Conservation (phyloP, 2,113 vertebrate genomes). For the Stegostoma tigrinum region DNA sequence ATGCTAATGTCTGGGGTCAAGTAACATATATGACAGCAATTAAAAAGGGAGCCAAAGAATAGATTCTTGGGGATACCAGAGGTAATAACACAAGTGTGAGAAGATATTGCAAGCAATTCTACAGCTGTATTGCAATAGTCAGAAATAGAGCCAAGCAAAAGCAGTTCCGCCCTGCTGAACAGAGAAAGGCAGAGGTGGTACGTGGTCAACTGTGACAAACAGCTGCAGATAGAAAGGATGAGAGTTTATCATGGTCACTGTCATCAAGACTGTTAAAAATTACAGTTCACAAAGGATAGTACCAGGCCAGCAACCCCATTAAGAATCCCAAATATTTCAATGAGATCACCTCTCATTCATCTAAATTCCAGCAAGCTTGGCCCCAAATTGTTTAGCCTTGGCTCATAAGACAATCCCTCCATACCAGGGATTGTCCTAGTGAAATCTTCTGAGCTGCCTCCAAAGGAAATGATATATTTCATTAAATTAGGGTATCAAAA, state of each 20-base stretch:
- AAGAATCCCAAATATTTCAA: no score
- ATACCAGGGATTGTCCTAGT: no score
- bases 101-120: neutral
- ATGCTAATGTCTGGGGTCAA: neutral
- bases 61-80: no score
- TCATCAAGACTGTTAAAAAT: neutral
- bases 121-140: neutral
- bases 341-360: no score
- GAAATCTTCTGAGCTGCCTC: no score
- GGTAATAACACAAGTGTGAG: neutral
- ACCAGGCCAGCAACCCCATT: neutral
- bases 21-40: neutral
- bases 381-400: no score
- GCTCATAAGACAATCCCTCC: no score
- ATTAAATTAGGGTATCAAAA: no score
- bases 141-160: neutral
- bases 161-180: neutral
- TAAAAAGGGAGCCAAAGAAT: no score
- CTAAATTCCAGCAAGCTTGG: no score
- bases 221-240: neutral
- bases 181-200: neutral
- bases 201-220: neutral
- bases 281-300: neutral
- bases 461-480: no score
- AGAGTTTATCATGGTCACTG: neutral